Conservation (phyloP, 2,888 invertebrate species). For the Melanostoma scalare region DNA sequence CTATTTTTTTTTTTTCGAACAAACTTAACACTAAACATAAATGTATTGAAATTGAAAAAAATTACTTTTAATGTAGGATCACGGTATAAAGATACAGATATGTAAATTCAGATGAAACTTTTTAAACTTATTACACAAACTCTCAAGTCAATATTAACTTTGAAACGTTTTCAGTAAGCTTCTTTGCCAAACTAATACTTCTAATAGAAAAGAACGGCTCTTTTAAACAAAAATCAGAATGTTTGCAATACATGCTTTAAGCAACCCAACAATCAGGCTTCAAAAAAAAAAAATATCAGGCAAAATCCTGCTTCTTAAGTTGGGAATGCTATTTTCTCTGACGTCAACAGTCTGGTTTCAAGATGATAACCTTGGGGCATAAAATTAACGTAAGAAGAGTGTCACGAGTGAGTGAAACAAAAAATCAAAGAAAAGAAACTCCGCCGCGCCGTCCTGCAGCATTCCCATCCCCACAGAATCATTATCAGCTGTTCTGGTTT, state of each 20-base stretch:
- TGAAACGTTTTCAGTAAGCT: constrained; percentile 14
- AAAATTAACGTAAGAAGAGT: constrained; percentile 16
- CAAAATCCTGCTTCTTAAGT: neutral
- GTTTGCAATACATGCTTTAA: neutral
- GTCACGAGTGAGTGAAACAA: neutral
- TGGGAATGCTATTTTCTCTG: neutral
- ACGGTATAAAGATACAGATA: too few species aligned
- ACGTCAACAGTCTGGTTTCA: constrained; percentile 21
- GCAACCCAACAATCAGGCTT: neutral
- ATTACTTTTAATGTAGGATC: too few species aligned
- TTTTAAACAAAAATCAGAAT: constrained; percentile 26
- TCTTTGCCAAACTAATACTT: constrained; percentile 15
- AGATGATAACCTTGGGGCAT: constrained; percentile 20
- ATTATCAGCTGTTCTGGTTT: constrained; percentile 18
- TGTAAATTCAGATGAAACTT: neutral
- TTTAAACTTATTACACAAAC: neutral
- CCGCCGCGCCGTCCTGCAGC: neutral
- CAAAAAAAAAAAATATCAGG: constrained; percentile 9
- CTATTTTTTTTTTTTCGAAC: too few species aligned
- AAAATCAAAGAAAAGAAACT: neutral
- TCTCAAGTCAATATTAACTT: neutral
- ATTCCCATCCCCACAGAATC: neutral
- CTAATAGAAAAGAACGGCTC: neutral
- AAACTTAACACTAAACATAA: too few species aligned
- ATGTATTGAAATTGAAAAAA: too few species aligned